Base-by-base conservation (phyloP, 2,888 invertebrate species). In the Caenorhabditis zanzibari region DNA sequence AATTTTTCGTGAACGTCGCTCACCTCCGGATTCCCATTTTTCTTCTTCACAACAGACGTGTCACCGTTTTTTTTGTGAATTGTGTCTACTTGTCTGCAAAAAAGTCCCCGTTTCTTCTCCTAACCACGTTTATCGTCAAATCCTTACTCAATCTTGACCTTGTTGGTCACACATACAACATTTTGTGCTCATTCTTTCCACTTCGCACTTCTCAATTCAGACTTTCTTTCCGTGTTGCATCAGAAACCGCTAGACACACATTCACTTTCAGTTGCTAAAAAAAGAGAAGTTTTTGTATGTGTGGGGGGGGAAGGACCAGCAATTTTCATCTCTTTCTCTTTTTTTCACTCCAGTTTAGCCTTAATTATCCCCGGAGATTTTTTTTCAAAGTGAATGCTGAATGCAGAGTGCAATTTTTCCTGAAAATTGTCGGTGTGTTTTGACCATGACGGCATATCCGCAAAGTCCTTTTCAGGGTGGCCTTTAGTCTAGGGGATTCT, bases 141-240 rank as follows among this genome's bases (percentile, higher is more conserved):
- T n/a, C 16, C 64, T 63, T 49, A 35, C 63, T 71, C 71, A 79
- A 71, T 77, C 38, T 71, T 79, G 79, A 79, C 79, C 79, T 79
- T 58, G 71, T 79, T 79, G 79, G 79, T 80, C 80, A 80, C 72
- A 72, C 44, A 38, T 32, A 6, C 38, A 38, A 12, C 38, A 56
- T 38, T 59, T 54, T 76, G 59, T 59, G 49, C 58, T 56, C 56
- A 44, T 58, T 58, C 19, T 44, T 35, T 52, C 26, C 28, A 47
- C 35, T 68, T 68, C 63, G 58, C 71, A 72, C 63, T 80, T 68
- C 61, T 61, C 72, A 66, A 64, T 73, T 73, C 76, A 68, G 61
- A 76, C 68, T 47, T 59, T 52, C 49, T 68, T 74, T n/a, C 47
- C n/a, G 19, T 47, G 47, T 66, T 68, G 58, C 80, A 80, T 73